Evolutionary conservation across 2,113 vertebrate genomes (phyloP).

Genomic region (Lichenostomus cassidix): DNA sequence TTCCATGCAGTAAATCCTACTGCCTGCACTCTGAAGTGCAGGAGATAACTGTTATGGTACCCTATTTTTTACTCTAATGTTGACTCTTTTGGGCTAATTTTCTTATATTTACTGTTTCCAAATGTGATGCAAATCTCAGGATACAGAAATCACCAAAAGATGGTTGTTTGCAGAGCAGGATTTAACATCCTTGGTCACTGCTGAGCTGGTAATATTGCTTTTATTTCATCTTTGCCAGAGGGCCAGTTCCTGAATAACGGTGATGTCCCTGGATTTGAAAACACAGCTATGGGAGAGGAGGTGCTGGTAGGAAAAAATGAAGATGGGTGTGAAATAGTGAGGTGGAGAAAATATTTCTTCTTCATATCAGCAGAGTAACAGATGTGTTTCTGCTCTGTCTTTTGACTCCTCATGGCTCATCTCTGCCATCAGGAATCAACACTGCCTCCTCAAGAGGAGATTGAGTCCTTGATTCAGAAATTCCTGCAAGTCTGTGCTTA

Average conservation of each 20-base stretch:
- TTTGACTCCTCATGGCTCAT: neutral
- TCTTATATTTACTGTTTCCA: neutral
- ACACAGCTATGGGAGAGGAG: constrained; percentile 9
- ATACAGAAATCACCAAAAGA: neutral
- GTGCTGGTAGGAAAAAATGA: neutral
- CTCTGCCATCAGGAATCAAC: neutral
- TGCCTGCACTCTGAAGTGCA: neutral
- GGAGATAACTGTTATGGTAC: neutral
- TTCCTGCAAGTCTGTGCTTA: neutral
- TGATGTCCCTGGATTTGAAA: constrained; percentile 56
- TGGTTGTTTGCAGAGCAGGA: neutral
- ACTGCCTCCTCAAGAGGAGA: neutral
- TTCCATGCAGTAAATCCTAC: constrained; percentile 5
- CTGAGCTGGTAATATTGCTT: constrained; percentile 35
- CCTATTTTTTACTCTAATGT: neutral
- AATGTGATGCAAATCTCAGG: constrained; percentile 9
- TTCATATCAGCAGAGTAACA: neutral
- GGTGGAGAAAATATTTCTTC: constrained; percentile 3
- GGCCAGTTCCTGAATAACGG: constrained; percentile 53
- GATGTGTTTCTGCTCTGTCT: neutral
- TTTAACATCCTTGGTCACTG: neutral
- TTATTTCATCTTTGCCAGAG: constrained; percentile 50
- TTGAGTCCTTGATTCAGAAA: neutral
- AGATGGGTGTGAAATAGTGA: neutral
- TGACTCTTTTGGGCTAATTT: neutral